These are phyloP conservation scores for Epinephelus moara DNA, from an alignment of 2,113 vertebrate species.

Conservation along the genomic window DNA sequence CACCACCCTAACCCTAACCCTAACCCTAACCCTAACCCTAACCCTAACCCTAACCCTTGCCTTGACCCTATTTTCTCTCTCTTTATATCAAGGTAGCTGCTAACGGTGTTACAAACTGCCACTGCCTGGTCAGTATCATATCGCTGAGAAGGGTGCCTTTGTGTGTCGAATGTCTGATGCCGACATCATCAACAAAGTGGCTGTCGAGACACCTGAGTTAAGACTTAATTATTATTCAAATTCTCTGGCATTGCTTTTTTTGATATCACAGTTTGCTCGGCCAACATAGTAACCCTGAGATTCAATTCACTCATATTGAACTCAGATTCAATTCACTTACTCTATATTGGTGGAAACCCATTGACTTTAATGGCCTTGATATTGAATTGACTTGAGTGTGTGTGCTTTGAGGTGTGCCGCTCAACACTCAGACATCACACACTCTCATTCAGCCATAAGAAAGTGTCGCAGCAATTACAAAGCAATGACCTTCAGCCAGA, in stretches of 20 bases:
- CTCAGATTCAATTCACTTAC: slow-evolving; percentile 39
- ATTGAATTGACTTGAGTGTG: slow-evolving; percentile 17
- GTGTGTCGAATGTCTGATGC: too few species aligned
- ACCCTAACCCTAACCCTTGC: too few species aligned
- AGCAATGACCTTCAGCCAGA: slow-evolving; percentile 23
- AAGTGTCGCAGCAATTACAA: slow-evolving; percentile 13
- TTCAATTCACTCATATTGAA: slow-evolving; percentile 49
- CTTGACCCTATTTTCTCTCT: too few species aligned
- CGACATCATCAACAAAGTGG: too few species aligned
- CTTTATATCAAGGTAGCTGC: too few species aligned
- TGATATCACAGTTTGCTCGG: not conserved
- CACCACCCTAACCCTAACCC: too few species aligned
- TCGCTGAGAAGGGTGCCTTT: too few species aligned
- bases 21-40: too few species aligned
- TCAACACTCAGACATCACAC: not conserved
- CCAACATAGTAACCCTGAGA: not conserved
- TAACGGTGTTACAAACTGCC: too few species aligned
- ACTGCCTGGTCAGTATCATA: too few species aligned
- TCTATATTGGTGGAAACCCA: slow-evolving; percentile 8
- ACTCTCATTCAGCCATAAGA: slow-evolving; percentile 8
- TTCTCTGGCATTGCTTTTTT: not conserved
- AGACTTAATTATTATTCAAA: not conserved
- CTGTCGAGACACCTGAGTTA: not conserved
- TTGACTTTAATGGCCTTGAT: slow-evolving; percentile 27
- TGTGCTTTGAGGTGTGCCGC: not conserved